Conservation (phyloP, 1,140 invertebrate species). For the Centruroides vittatus region DNA sequence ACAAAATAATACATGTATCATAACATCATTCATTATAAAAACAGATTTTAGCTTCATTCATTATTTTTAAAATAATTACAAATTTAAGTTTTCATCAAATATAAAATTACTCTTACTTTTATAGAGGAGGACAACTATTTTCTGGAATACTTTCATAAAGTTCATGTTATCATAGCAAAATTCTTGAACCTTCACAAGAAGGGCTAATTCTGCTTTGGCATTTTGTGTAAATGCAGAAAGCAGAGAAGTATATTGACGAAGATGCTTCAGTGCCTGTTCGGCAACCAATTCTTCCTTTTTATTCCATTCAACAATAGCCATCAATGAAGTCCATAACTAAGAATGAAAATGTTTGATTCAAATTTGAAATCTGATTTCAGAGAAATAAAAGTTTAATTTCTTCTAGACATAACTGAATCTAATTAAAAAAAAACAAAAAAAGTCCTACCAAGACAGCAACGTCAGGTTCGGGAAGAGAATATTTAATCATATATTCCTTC, state of each 20-base stretch:
- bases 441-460: conserved; percentile 41
- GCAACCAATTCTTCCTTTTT: conserved; percentile 94
- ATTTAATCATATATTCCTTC: conserved; percentile 64
- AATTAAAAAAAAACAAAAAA: no score
- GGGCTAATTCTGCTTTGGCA: conserved; percentile 67
- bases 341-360: background rate
- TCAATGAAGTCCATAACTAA: conserved; percentile 73
- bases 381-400: background rate
- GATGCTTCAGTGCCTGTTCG: conserved; percentile 82
- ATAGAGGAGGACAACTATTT: conserved; percentile 90
- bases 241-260: conserved; percentile 67
- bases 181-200: conserved; percentile 84
- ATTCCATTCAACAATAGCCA: conserved; percentile 92
- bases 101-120: conserved; percentile 40
- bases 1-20: no score
- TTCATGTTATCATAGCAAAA: conserved; percentile 98
- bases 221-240: conserved; percentile 67
- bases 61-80: no score
- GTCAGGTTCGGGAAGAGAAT: conserved; percentile 75
- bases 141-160: conserved; percentile 96
- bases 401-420: background rate
- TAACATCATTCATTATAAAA: no score
- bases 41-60: no score
- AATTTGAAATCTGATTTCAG: background rate
- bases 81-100: no score